phyloP scores from a whole-genome alignment of 2,888 invertebrate species.

The Clistopyga incitator region DNA sequence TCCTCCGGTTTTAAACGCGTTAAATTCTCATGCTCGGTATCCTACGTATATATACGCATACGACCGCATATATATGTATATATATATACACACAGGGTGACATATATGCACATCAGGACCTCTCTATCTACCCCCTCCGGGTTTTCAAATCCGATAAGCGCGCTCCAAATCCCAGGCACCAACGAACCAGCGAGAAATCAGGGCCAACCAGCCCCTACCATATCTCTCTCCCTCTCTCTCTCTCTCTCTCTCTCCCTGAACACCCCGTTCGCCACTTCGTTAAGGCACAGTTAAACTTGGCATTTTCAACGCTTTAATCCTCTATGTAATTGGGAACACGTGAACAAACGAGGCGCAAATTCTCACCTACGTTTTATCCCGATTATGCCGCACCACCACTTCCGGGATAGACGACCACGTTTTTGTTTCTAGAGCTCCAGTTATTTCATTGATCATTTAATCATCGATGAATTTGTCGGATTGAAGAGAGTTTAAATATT shows the following conservation, averaged over 20 bases:
- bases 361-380: conserved; percentile 27
- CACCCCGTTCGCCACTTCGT: conserved; percentile 50
- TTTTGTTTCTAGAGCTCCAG: neutral
- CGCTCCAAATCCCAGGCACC: conserved; percentile 44
- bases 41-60: neutral
- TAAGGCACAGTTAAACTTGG: conserved; percentile 37
- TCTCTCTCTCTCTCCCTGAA: neutral
- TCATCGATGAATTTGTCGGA: too few relatives aligned
- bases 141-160: conserved; percentile 60
- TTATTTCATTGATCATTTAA: too few relatives aligned
- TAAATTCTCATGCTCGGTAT: conserved; percentile 9
- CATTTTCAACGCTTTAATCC: conserved; percentile 57
- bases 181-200: conserved; percentile 31
- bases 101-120: conserved; percentile 3
- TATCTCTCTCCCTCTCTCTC: neutral
- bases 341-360: conserved; percentile 44
- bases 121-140: conserved; percentile 19
- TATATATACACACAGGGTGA: too few relatives aligned
- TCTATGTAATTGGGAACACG: conserved; percentile 48
- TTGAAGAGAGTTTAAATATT: too few relatives aligned
- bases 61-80: too few relatives aligned
- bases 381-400: neutral
- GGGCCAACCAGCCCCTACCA: neutral
- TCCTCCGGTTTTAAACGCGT: conserved; percentile 31
- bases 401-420: neutral